These are phyloP conservation scores for Cinclus cinclus DNA, from an alignment of 2,113 vertebrate genomes.

Conservation along the genomic window DNA sequence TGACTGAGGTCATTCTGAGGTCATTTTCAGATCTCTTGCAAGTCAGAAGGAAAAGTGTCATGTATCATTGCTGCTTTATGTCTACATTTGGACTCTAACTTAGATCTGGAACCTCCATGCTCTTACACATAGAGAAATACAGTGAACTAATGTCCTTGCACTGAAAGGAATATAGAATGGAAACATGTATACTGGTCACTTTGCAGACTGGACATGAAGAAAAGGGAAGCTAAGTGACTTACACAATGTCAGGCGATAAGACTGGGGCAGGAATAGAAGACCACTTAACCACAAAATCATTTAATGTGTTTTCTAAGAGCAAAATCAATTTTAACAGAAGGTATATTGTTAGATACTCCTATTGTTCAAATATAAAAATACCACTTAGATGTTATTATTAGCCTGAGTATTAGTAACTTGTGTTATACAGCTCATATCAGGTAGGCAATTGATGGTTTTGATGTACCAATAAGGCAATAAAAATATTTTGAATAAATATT, in stretches of 20 bases:
- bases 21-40: background rate
- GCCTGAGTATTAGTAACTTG: background rate
- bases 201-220: background rate
- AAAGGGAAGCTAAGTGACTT: background rate
- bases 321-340: background rate
- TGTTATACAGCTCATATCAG: background rate
- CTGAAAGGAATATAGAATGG: background rate
- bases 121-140: background rate
- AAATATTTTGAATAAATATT: background rate
- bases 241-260: background rate
- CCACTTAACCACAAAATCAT: background rate
- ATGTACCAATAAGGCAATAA: background rate
- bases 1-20: background rate
- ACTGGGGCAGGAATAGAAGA: background rate
- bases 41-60: background rate
- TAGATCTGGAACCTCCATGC: background rate
- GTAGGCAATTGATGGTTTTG: background rate
- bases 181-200: background rate
- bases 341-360: background rate
- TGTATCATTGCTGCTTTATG: background rate
- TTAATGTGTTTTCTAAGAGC: background rate
- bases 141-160: background rate
- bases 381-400: background rate
- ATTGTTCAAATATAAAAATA: background rate
- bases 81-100: background rate